Evolutionary conservation across 2,888 invertebrate species (phyloP), one percentile per base, ranked within the genome.

Genomic region (Drosophila tanythrix): DNA sequence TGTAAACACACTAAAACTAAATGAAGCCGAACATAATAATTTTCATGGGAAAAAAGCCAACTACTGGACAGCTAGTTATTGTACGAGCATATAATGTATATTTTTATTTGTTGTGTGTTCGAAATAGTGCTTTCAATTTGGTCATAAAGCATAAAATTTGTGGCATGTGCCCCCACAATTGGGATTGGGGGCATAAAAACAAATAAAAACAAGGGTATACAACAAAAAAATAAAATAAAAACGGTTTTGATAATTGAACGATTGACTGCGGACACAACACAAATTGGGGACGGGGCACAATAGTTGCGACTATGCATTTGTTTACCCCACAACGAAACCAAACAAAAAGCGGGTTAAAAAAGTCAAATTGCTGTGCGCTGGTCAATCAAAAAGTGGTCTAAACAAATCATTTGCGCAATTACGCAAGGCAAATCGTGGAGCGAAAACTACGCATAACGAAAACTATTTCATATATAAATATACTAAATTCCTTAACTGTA

Each of bases 321-420:
- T 79, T 76, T 79, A 69, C 76, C 79, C 76, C 64, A 59, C 62
- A 75, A 29, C 29, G 15, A 61, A 35, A 27, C 15, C 4, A 46
- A 38, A 33, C 48, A 33, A 57, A 40, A 73, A 35, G 43, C 56
- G 79, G 83, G 85, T 75, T 79, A 60, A 88, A 85, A 85, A 79
- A 88, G 88, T 81, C 88, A 88, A 85, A 79, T 83, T 85, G 74
- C 70, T 75, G 70, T 50, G 69, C 76, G 82, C 55, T 70, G 84
- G 78, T 79, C 84, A 88, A 87, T 87, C 83, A 81, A 78, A 88
- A 87, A 81, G 88, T 87, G 72, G 75, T 78, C 85, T 75, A 89
- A 89, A 87, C 89, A 87, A 89, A 80, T 82, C 63, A 87, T 85
- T 87, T 74, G 73, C 75, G 76, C 88, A 89, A 87, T 85, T 87